Evolutionary conservation across 1,140 invertebrate species (phyloP).

Genomic region (Aphaenogaster floridana): DNA sequence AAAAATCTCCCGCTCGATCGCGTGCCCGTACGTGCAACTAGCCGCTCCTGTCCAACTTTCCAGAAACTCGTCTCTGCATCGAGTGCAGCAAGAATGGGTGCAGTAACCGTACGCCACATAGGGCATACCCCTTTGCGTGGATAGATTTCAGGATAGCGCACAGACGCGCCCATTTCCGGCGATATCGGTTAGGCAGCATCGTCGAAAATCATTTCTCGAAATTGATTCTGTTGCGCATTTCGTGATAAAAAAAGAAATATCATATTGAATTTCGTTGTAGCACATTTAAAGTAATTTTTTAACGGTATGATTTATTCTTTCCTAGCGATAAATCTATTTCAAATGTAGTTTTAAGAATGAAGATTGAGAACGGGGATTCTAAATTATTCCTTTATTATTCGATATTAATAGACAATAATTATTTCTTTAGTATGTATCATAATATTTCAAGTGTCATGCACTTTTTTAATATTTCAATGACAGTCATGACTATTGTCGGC

Average conservation of each 20-base stretch:
- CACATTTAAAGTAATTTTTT: background rate
- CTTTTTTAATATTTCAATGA: background rate
- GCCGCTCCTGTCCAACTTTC: constrained; percentile 61
- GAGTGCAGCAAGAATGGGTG: constrained; percentile 37
- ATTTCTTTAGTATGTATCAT: background rate
- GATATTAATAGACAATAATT: background rate
- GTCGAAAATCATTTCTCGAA: constrained; percentile 40
- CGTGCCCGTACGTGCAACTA: constrained; percentile 39
- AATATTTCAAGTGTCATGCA: background rate
- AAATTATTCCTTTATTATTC: background rate
- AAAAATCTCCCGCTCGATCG: constrained; percentile 71
- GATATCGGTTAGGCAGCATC: constrained; percentile 37
- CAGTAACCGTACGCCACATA: constrained; percentile 37
- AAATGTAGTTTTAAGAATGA: background rate
- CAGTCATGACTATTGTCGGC: background rate
- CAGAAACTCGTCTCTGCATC: constrained; percentile 57
- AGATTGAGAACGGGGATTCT: background rate
- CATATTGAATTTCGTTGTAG: background rate
- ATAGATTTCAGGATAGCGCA: constrained; percentile 54
- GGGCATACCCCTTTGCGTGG: constrained; percentile 42
- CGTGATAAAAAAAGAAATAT: background rate
- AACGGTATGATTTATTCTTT: background rate
- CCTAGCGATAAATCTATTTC: background rate
- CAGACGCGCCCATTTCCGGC: constrained; percentile 56
- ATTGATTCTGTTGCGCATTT: background rate